Percentiles rank a stretch among this genome's conserved stretches.
These are phyloP conservation scores for Harpagoxenus sublaevis DNA, from an alignment of 2,888 invertebrate species.

Conservation along the genomic window DNA sequence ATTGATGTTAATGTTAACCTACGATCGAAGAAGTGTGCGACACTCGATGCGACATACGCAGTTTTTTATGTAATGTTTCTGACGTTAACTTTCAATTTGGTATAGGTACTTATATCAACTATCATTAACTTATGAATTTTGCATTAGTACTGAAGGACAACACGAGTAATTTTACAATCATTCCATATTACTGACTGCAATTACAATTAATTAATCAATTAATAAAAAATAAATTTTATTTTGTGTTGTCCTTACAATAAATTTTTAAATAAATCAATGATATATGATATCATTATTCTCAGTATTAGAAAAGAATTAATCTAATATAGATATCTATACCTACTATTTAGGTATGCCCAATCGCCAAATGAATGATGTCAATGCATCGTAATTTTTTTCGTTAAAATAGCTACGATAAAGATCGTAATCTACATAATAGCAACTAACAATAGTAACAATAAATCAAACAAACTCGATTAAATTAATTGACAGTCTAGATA, in stretches of 20 bases:
- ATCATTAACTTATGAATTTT: background rate
- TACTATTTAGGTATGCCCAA: background rate
- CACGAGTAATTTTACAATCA: background rate
- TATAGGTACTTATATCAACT: background rate
- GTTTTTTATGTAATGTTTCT: background rate
- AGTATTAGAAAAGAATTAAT: background rate
- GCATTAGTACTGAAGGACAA: background rate
- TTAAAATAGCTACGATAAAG: background rate
- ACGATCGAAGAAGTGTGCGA: background rate
- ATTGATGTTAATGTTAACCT: background rate
- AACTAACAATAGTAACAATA: no score
- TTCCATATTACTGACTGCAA: background rate
- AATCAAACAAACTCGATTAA: background rate
- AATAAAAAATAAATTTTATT: background rate
- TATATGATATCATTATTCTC: background rate
- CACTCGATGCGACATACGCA: background rate
- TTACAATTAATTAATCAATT: background rate
- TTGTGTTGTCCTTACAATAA: background rate
- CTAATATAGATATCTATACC: background rate
- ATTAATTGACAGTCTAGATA: background rate
- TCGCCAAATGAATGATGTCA: background rate
- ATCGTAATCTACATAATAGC: no score
- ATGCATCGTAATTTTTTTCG: background rate
- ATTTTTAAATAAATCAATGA: background rate
- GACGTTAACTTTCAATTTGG: background rate